Conservation (phyloP, 2,888 invertebrate species). For the Imbricaverruca yamaguchii region DNA sequence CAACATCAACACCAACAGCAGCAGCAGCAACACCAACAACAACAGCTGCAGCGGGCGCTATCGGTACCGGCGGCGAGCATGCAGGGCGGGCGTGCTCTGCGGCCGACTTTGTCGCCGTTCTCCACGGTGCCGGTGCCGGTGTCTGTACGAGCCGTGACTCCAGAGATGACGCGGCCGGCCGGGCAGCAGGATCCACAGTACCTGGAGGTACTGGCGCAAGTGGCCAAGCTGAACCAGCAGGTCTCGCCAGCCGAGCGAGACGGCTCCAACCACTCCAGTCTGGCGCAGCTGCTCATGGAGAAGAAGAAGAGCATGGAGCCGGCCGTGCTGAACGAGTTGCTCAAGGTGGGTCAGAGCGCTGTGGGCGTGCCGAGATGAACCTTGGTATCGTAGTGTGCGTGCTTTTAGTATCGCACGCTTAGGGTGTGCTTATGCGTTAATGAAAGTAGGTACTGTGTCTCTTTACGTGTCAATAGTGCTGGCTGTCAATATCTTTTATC, state of each 20-base stretch:
- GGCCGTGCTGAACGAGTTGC: background rate
- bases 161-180: too few relatives aligned
- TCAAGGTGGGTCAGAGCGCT: background rate
- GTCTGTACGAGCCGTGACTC: too few relatives aligned
- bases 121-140: too few relatives aligned
- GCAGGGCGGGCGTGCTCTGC: too few relatives aligned
- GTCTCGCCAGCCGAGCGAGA: background rate
- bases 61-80: background rate
- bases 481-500: too few relatives aligned
- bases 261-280: background rate
- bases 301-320: background rate
- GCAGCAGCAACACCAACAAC: background rate
- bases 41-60: background rate
- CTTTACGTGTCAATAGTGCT: too few relatives aligned
- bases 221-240: constrained; percentile 12
- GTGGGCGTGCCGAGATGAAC: too few relatives aligned
- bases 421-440: too few relatives aligned
- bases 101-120: too few relatives aligned
- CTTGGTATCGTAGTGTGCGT: too few relatives aligned
- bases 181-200: background rate
- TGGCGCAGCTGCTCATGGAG: constrained; percentile 20
- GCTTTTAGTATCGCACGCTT: too few relatives aligned
- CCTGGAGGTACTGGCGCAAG: constrained; percentile 16
- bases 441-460: too few relatives aligned
- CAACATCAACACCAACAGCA: background rate